Evolutionary conservation across 2,113 vertebrate species (phyloP).

Genomic region (Paratilapia polleni): DNA sequence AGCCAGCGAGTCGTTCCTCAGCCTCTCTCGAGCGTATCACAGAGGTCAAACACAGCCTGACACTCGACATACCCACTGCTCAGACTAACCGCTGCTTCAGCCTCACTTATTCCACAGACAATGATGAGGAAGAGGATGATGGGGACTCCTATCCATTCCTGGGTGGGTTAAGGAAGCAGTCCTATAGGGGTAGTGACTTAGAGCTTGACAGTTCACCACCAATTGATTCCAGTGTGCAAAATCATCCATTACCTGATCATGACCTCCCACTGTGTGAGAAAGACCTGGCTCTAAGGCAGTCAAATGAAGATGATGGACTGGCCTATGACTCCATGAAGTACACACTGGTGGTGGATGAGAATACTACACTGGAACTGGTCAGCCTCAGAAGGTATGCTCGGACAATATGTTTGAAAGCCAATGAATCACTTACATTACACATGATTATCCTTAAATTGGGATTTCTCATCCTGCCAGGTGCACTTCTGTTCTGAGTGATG

Average conservation of each 20-base stretch:
- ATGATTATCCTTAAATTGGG: not conserved
- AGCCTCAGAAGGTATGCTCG: conserved; percentile 85
- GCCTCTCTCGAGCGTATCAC: conserved; percentile 80
- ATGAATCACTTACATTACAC: not conserved
- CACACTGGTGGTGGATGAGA: conserved; percentile 97
- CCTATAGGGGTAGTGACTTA: conserved; percentile 72
- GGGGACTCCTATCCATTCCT: conserved; percentile 75
- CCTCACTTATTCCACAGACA: conserved; percentile 84
- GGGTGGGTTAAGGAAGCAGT: conserved; percentile 71
- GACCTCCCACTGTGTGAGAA: conserved; percentile 71
- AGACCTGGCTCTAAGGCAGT: conserved; percentile 52
- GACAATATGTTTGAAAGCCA: not conserved
- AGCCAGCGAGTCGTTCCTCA: conserved; percentile 62
- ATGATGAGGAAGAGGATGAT: conserved; percentile 81
- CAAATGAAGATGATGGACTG: conserved; percentile 82
- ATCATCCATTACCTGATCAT: conserved; percentile 55
- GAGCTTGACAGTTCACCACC: conserved; percentile 77
- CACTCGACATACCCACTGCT: conserved; percentile 83
- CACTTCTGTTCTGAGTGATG: conserved; percentile 89
- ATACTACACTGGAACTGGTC: conserved; percentile 95
- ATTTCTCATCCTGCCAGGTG: conserved; percentile 72
- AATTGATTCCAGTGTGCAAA: conserved; percentile 75
- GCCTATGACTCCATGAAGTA: conserved; percentile 98
- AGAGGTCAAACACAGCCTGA: conserved; percentile 79
- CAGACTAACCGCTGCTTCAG: conserved; percentile 88